A percentile compares a stretch with the other conserved stretches of the same genome.
These are phyloP conservation scores for Gymnothorax reevesii DNA, from an alignment of 2,797 vertebrate species.

Conservation along the genomic window DNA sequence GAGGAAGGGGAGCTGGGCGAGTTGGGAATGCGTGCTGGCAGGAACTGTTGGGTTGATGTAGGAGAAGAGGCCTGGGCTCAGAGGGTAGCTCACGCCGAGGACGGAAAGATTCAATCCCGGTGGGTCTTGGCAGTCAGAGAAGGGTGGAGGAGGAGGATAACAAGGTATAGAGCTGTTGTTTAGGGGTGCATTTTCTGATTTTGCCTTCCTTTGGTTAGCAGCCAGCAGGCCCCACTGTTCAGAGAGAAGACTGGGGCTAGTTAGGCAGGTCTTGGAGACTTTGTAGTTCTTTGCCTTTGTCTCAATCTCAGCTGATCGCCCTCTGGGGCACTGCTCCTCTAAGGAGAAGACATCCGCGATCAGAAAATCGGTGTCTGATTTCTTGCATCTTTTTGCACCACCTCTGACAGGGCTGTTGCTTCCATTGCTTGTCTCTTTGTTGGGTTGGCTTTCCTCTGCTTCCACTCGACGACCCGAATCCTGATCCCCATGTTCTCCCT, in stretches of 20 bases:
- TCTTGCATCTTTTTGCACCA: constrained; percentile 64
- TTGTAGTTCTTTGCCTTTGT: constrained; percentile 79
- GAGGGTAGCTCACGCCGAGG: constrained; percentile 87
- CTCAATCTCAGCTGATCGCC: constrained; percentile 77
- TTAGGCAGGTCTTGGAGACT: constrained; percentile 75
- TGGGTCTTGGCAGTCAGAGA: constrained; percentile 82
- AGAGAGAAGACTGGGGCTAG: constrained; percentile 69
- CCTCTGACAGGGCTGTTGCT: constrained; percentile 44
- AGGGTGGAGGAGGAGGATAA: constrained; percentile 81
- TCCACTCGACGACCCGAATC: constrained; percentile 55
- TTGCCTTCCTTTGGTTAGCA: constrained; percentile 66
- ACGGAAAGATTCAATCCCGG: constrained; percentile 86
- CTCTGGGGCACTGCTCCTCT: constrained; percentile 76
- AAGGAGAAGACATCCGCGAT: constrained; percentile 84
- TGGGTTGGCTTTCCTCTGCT: constrained; percentile 32
- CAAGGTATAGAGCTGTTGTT: constrained; percentile 78
- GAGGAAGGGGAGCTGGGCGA: constrained; percentile 85
- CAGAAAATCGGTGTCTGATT: constrained; percentile 75
- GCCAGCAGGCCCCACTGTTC: constrained; percentile 85
- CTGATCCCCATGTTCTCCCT: constrained; percentile 51
- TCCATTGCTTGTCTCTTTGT: constrained; percentile 57
- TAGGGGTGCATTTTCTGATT: constrained; percentile 62
- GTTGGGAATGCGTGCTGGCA: constrained; percentile 70
- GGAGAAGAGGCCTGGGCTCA: constrained; percentile 86
- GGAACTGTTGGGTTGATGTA: constrained; percentile 84